Base-by-base conservation (phyloP, 2,888 invertebrate genomes). In the Odontothrips loti region DNA sequence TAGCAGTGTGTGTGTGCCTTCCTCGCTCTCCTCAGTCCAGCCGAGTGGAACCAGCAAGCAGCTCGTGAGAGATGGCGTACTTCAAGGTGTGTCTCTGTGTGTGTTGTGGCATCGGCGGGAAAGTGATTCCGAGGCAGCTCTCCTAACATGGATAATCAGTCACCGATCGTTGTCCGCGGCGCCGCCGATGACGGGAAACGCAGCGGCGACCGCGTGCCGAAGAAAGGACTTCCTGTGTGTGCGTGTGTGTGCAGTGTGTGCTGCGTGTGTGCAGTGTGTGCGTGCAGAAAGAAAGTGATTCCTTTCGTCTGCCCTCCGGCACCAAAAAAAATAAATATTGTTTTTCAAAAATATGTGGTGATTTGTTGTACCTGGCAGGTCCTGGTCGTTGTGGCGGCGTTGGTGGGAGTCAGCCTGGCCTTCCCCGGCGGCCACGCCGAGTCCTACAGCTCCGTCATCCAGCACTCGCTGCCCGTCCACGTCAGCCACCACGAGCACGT, bases 361-460 rank as follows among this genome's bases (percentile, higher is more conserved):
- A 15, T 51, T 51, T 12, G 1, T 51, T 12, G 1, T 51, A 15
- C 15, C 51, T 17, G 12, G 1, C 51, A 51, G 51, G 51, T 63
- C 68, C n/a, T 68, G n/a, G n/a, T 68, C 23, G 23, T 68, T 23
- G n/a, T 68, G n/a, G 68, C 68, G 3, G 20, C 23, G n/a, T 20
- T 68, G 8, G 68, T 11, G n/a, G 68, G 68, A 20, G 68, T 23
- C n/a, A 23, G 20, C 23, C 68, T 23, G 8, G 68, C 23, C 3
- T 23, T 23, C 20, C n/a, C 68, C 68, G 8, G 23, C 23, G 68
- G 68, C 23, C 68, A 68, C 68, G 68, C 68, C 68, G n/a, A 68
- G 68, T 68, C 68, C n/a, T 68, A 68, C 68, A 23, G 8, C n/a
- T 68, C 68, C 2, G 68, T 68, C n/a, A 68, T n/a, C 68, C 68